Conservation (phyloP, 1,140 invertebrate genomes). For the Nasonia vitripennis region DNA sequence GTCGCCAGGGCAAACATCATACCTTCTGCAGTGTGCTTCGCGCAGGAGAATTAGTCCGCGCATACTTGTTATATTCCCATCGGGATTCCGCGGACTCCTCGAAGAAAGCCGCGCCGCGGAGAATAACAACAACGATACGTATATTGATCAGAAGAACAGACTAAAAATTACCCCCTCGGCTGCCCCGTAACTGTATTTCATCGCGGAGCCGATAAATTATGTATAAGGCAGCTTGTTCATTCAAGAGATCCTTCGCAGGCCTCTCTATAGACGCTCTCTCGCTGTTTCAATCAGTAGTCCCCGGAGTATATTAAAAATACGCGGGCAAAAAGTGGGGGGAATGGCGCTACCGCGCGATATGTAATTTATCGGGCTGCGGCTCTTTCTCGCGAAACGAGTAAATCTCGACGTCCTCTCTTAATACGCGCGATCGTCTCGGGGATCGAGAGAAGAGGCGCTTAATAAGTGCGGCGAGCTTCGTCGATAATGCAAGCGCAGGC, state of each 20-base stretch:
- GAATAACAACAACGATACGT: background rate
- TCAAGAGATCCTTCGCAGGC: constrained; percentile 13
- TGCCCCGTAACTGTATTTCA: constrained; percentile 42
- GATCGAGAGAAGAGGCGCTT: constrained; percentile 10
- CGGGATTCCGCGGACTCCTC: background rate
- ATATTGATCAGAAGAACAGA: constrained; percentile 43
- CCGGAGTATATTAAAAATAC: constrained; percentile 52
- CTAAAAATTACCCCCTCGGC: constrained; percentile 42
- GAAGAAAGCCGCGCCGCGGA: constrained; percentile 26
- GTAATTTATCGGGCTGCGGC: constrained; percentile 29
- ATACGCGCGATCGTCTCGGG: constrained; percentile 24
- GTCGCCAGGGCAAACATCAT: too few relatives aligned
- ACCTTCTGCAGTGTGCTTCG: background rate
- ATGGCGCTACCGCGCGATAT: constrained; percentile 26
- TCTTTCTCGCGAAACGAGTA: constrained; percentile 46
- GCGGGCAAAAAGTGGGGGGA: constrained; percentile 28
- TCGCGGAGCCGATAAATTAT: constrained; percentile 48
- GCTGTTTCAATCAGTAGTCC: constrained; percentile 51
- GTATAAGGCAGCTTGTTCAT: constrained; percentile 49
- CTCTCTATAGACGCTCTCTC: constrained; percentile 8
- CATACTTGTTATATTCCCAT: constrained; percentile 8
- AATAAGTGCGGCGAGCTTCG: constrained; percentile 32
- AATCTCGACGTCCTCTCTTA: constrained; percentile 15
- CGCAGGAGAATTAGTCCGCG: background rate
- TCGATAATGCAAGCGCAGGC: constrained; percentile 43